Evolutionary conservation across 2,797 vertebrate species (phyloP), one percentile per base, ranked within the genome.

Genomic region (Ambastaia sidthimunki): DNA sequence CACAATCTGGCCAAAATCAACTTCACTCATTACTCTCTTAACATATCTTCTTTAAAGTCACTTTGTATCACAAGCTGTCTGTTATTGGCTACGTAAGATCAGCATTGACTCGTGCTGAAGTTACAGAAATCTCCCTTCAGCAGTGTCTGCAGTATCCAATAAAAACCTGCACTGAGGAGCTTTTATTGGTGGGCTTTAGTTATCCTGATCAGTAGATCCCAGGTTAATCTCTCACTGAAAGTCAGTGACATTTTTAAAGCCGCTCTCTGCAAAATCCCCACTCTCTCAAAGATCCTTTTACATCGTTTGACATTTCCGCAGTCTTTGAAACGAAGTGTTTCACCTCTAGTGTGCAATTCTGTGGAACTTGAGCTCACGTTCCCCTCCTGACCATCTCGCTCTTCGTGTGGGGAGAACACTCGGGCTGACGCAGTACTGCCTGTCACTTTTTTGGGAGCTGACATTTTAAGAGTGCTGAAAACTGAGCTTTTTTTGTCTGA

Each of bases 271-370:
- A 67, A 52, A 41, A 55, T 0, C 19, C 48, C 75, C 55, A 21
- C 83, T 78, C 65, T 70, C 10, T 62, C 48, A 66, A 34, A 85
- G 86, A 91, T 91, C 87, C 86, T 84, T 89, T 93, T 92, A 91
- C 90, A 82, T 85, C 90, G 89, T 90, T 92, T 93, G 91, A 93
- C 91, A 91, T 93, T 92, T 91, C 80, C 80, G 80, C 83, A 78
- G 88, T 82, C 82, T 83, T 80, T 88, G 83, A 92, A 91, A 92
- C 71, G 83, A 90, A 90, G 90, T 71, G 65, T 9, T 50, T 83
- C 54, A 66, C 55, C 74, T 55, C 71, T 47, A 47, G 47, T 65
- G 80, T 55, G 34, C 65, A 25, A 74, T 44, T 62, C 44, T 55
- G 19, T n/a, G 50, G 23, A 83, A 82, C 83, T 66, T 72, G 71